phyloP scores from a whole-genome alignment of 2,797 vertebrate species.

The Toxotes lorentzi region DNA sequence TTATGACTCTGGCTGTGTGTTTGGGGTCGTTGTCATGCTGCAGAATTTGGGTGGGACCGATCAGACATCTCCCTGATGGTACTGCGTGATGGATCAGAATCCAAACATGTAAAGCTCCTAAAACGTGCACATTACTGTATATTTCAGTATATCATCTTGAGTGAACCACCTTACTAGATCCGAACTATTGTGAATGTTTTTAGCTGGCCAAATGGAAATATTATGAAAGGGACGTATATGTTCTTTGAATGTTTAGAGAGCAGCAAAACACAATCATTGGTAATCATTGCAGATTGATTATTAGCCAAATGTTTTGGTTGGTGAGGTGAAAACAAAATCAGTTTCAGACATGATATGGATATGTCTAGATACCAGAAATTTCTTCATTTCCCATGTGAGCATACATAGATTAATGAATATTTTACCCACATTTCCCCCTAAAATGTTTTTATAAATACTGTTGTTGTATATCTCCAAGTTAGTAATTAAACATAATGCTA shows the following conservation, averaged over 20 bases:
- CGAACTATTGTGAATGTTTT: neutral
- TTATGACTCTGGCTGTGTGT: neutral
- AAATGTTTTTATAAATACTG: neutral
- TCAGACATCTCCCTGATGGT: neutral
- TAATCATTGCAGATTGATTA: neutral
- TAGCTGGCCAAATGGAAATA: neutral
- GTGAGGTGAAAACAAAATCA: neutral
- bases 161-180: neutral
- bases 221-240: neutral
- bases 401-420: neutral
- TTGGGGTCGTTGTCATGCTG: neutral
- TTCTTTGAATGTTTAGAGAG: neutral
- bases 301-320: neutral
- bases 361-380: neutral
- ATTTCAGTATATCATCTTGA: neutral
- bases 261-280: neutral
- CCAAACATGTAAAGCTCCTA: neutral
- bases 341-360: neutral
- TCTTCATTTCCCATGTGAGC: neutral
- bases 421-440: neutral
- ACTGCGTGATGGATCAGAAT: neutral
- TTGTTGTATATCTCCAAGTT: slow-evolving; percentile 1
- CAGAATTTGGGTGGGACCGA: neutral
- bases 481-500: neutral
- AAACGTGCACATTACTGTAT: neutral